phyloP scores from a whole-genome alignment of 2,888 invertebrate species.

The Anarsia innoxiella region DNA sequence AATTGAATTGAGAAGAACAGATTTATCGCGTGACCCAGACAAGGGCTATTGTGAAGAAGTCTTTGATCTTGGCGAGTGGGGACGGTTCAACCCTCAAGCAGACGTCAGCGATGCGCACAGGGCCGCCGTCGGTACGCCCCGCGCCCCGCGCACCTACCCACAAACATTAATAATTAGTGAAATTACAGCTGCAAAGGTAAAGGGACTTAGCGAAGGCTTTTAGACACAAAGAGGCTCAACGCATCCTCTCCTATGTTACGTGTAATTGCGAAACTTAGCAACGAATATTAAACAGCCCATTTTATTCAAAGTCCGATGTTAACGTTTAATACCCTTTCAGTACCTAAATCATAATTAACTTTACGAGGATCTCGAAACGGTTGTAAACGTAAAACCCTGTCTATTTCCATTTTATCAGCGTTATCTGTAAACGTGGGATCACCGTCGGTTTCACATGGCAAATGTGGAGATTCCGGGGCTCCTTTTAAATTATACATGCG shows the following conservation, averaged over 20 bases:
- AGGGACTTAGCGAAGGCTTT: too few species aligned
- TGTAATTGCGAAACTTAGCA: too few species aligned
- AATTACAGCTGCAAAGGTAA: neutral
- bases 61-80: conserved; percentile 31
- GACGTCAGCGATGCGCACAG: conserved; percentile 11
- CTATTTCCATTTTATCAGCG: conserved; percentile 16
- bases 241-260: too few species aligned
- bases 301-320: too few species aligned
- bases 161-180: neutral
- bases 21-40: conserved; percentile 3
- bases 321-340: too few species aligned
- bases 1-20: neutral
- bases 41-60: conserved; percentile 19
- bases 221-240: too few species aligned
- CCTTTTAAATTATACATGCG: conserved; percentile 59
- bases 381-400: neutral
- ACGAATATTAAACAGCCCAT: too few species aligned
- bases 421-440: conserved; percentile 23
- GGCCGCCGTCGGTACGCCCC: too few species aligned
- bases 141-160: neutral
- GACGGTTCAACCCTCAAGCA: conserved; percentile 14
- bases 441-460: conserved; percentile 19
- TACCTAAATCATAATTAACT: neutral
- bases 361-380: neutral
- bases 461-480: conserved; percentile 25